Base-by-base conservation (phyloP, 35 echinoderm and acorn worm species). In the Heliocidaris erythrogramma region DNA sequence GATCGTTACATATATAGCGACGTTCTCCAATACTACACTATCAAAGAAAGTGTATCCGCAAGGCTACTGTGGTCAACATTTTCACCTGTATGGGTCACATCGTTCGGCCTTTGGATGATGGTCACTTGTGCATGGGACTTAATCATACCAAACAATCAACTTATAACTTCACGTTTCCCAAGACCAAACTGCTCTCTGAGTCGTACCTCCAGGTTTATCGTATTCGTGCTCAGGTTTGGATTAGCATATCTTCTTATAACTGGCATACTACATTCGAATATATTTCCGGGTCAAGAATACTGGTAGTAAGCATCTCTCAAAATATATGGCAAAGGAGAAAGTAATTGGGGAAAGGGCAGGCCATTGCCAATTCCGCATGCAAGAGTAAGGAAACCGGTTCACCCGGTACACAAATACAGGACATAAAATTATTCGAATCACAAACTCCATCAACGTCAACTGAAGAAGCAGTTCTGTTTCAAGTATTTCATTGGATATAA, bases 121-220 rank as follows among this genome's bases (percentile, higher is more conserved):
- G 35, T 78, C 30, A 78, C 60, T 16, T 69, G 31, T 42, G 93
- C n/a, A 21, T 94, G 93, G 93, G 93, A 94, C 32, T 94, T 69
- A 17, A 47, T 65, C 30, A 78, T 11, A 30, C 31, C 49, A 47
- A 69, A 59, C 31, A 30, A 30, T 11, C 65, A 35, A 21, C 17
- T 69, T 21, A 47, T 69, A 13, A 17, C 49, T 24, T 59, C 53
- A 2, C 59, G 60, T 4, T 7, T 59, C 27, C 84, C 49, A 17
- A 21, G 29, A 24, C 52, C 93, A 31, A 78, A 42, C 27, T 94
- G 31, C 59, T 35, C 17, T 12, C 32, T 47, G 13, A 69, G n/a
- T 16, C 27, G 30, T n/a, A 35, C 93, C 5, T 21, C 65, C 27
- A 94, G 52, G 4, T 27, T 94, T 1, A 24, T 30, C 12, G 31